Conservation (phyloP, 2,888 invertebrate genomes). For the Bursaphelenchus okinawaensis region DNA sequence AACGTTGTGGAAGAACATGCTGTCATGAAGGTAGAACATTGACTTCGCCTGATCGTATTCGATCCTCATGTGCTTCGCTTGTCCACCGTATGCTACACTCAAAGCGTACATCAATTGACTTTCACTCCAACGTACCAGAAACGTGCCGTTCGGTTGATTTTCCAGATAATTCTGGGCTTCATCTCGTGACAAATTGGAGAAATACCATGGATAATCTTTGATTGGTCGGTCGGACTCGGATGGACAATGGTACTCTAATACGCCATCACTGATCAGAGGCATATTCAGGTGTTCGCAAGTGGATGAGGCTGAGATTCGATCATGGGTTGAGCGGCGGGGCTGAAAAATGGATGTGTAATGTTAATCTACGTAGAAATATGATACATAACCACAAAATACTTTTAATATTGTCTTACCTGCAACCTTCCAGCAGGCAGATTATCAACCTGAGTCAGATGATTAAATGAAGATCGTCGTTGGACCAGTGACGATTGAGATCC, state of each 20-base stretch:
- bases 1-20: conserved; percentile 18
- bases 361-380: not conserved
- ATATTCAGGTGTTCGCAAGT: not conserved
- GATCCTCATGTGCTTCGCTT: conserved; percentile 27
- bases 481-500: not conserved
- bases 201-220: conserved; percentile 43
- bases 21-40: conserved; percentile 27
- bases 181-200: conserved; percentile 40
- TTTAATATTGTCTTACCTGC: conserved; percentile 12
- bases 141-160: conserved; percentile 59
- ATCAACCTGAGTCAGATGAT: not conserved
- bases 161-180: conserved; percentile 52
- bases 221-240: conserved; percentile 16
- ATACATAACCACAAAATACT: not conserved
- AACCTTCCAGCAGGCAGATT: not conserved
- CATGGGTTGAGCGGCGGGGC: not conserved
- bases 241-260: not conserved
- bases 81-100: conserved; percentile 58
- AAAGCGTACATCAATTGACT: conserved; percentile 58
- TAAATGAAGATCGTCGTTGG: not conserved
- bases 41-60: not conserved
- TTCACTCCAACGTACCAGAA: conserved; percentile 59
- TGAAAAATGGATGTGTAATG: not conserved
- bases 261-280: not conserved
- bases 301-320: not conserved